Evolutionary conservation across 2,797 vertebrate species (phyloP).

Genomic region (Gambelia wislizenii): DNA sequence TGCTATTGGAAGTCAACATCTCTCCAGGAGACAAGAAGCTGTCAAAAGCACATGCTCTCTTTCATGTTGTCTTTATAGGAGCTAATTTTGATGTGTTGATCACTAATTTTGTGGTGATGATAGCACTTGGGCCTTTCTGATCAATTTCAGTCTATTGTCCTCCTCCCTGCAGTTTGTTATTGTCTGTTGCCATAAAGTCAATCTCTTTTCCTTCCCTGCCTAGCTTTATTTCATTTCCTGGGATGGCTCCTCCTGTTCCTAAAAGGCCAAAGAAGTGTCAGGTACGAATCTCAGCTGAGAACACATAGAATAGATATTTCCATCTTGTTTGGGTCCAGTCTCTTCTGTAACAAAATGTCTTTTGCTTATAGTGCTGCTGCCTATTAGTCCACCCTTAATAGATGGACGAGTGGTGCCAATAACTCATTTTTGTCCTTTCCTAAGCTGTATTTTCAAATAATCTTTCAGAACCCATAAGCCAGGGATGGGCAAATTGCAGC

Average conservation of each 20-base stretch:
- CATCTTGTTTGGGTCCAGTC: constrained; percentile 22
- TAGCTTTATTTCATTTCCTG: constrained; percentile 30
- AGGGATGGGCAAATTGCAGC: too few relatives aligned
- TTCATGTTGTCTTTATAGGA: background rate
- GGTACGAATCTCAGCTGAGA: constrained; percentile 38
- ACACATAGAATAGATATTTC: constrained; percentile 14
- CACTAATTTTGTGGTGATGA: constrained; percentile 7
- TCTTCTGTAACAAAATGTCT: constrained; percentile 49
- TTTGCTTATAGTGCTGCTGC: constrained; percentile 59
- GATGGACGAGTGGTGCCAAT: constrained; percentile 41
- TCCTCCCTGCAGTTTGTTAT: constrained; percentile 4
- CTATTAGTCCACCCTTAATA: constrained; percentile 9
- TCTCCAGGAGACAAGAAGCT: constrained; percentile 1
- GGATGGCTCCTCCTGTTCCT: constrained; percentile 8
- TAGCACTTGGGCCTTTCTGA: constrained; percentile 26
- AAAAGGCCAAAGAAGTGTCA: constrained; percentile 28
- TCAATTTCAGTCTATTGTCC: constrained; percentile 27
- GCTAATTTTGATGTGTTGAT: background rate
- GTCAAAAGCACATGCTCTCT: background rate
- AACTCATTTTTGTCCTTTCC: constrained; percentile 50
- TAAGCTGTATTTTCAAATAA: constrained; percentile 54
- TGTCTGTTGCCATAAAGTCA: background rate
- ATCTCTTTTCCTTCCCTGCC: background rate
- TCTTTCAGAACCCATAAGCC: constrained; percentile 15
- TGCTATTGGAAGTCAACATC: background rate